Conservation (phyloP, 2,797 vertebrate genomes). For the Iguana delicatissima region DNA sequence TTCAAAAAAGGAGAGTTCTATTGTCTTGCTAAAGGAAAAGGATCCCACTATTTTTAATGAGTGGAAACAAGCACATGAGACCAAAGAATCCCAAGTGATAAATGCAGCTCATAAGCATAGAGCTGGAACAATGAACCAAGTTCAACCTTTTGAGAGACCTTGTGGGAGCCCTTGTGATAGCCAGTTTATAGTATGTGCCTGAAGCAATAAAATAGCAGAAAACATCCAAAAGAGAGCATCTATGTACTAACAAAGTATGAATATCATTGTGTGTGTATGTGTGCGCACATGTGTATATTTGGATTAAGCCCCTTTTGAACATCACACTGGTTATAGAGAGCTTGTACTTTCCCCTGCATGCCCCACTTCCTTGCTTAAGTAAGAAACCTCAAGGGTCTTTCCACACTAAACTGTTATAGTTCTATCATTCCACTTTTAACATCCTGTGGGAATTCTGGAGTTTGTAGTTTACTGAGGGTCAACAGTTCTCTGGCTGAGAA, state of each 20-base stretch:
- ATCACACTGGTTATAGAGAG: too few species aligned
- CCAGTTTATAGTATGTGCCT: not conserved
- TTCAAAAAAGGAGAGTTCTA: not conserved
- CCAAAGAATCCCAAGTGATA: fast-evolving
- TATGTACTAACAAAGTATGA: not conserved
- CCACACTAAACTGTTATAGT: too few species aligned
- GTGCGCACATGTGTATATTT: too few species aligned
- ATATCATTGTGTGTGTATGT: too few species aligned
- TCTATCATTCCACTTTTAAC: too few species aligned
- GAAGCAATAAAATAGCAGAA: not conserved
- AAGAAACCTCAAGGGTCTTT: too few species aligned
- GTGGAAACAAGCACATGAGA: not conserved
- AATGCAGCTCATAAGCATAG: not conserved
- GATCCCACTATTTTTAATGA: not conserved
- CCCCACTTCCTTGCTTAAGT: too few species aligned
- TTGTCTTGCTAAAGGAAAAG: not conserved
- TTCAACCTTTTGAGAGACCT: not conserved
- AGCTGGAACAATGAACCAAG: not conserved
- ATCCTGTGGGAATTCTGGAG: too few species aligned
- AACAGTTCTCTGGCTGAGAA: too few species aligned
- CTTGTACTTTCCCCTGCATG: too few species aligned
- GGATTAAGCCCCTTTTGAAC: too few species aligned
- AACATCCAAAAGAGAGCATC: not conserved
- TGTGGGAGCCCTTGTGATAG: not conserved
- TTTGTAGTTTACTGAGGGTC: too few species aligned